phyloP scores from a whole-genome alignment of 2,888 invertebrate species.

The Philonicus albiceps region DNA sequence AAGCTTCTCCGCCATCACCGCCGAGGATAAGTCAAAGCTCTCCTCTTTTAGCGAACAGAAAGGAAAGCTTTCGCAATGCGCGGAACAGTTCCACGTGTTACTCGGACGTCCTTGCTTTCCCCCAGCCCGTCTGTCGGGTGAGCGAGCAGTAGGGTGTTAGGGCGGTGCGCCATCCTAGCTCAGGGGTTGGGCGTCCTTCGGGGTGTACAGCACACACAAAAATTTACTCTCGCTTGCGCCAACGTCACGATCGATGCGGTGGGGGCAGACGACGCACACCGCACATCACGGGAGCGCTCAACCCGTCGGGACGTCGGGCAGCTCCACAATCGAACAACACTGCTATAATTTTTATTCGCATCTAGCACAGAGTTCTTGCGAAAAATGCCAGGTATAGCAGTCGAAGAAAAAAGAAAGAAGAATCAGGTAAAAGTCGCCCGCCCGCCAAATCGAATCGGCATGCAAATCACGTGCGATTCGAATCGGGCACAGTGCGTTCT shows the following conservation, averaged over 20 bases:
- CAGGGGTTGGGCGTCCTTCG: not conserved
- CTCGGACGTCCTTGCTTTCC: constrained; percentile 34
- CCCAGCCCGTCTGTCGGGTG: not conserved
- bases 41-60: not conserved
- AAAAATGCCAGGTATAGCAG: not conserved
- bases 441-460: not conserved
- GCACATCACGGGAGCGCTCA: not conserved
- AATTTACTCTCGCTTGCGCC: constrained; percentile 51
- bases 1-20: not conserved
- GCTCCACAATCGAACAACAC: not conserved
- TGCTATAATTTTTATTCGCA: not conserved
- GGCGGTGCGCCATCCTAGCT: not conserved
- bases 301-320: not conserved
- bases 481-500: constrained; percentile 27
- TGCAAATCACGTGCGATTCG: constrained; percentile 1
- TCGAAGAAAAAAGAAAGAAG: no score
- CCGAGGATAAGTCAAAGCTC: not conserved
- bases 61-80: constrained; percentile 1
- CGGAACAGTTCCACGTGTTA: constrained; percentile 14
- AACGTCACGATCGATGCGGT: constrained; percentile 40
- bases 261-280: constrained; percentile 15
- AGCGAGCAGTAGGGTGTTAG: not conserved
- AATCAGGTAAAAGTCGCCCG: not conserved
- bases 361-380: not conserved
- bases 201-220: constrained; percentile 34